A percentile compares a stretch with the other conserved stretches of the same genome.
Conservation (phyloP, 2,113 vertebrate species). For the Scytalopus superciliaris region DNA sequence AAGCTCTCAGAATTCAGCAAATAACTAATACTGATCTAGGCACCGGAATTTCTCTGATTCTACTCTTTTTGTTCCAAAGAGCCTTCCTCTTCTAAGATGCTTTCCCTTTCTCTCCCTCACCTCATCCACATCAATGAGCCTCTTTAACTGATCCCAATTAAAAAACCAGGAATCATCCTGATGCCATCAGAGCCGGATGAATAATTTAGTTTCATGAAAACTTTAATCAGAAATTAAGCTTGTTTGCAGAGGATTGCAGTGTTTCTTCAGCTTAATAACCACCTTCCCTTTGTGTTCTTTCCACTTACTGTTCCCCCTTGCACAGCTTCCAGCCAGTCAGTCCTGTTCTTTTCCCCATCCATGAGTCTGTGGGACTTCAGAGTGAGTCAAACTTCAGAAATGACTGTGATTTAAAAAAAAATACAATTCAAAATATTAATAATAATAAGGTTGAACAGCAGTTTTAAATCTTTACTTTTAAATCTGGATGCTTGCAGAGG, state of each 20-base stretch:
- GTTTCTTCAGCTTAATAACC: not conserved
- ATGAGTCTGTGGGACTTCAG: not conserved
- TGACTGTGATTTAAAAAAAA: fast-evolving
- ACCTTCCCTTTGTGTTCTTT: not conserved
- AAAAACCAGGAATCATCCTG: not conserved
- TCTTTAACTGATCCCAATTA: not conserved
- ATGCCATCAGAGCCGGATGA: not conserved
- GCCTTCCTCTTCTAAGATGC: not conserved
- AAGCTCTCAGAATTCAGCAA: not conserved
- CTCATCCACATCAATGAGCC: not conserved
- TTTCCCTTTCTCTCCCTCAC: not conserved
- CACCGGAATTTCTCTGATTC: not conserved
- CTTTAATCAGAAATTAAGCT: not conserved
- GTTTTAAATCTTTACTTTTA: not conserved
- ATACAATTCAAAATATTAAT: fast-evolving
- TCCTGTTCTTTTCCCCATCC: not conserved
- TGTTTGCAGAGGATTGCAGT: not conserved
- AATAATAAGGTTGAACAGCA: fast-evolving
- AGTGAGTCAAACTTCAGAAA: not conserved
- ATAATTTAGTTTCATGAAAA: not conserved
- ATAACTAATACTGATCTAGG: not conserved
- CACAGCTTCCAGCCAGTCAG: not conserved
- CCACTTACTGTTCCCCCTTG: not conserved
- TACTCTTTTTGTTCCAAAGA: not conserved
- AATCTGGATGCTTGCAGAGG: not conserved